These are phyloP conservation scores for Theocolax elegans DNA, from an alignment of 1,140 invertebrate species.

Conservation along the genomic window DNA sequence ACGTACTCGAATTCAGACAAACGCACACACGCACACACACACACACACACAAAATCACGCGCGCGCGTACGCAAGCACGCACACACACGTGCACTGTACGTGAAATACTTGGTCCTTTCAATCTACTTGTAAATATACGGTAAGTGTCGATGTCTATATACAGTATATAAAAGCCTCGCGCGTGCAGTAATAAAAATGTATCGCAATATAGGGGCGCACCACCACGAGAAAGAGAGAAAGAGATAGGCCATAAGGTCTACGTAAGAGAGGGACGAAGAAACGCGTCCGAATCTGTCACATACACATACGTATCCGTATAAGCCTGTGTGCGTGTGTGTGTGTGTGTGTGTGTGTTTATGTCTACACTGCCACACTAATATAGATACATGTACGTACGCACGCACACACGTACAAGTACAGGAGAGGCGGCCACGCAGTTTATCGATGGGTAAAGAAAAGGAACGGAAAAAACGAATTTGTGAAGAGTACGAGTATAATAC, in stretches of 20 bases:
- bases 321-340: not conserved
- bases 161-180: no score
- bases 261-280: slow-evolving; percentile 4
- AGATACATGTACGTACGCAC: not conserved
- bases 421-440: no score
- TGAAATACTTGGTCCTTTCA: no score
- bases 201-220: slow-evolving; percentile 18
- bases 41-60: not conserved
- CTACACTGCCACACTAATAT: no score
- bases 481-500: no score
- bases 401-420: not conserved
- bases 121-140: no score
- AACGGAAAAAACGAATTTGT: no score
- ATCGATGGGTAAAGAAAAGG: no score
- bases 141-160: no score
- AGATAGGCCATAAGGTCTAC: not conserved
- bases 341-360: not conserved
- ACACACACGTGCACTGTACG: not conserved
- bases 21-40: not conserved
- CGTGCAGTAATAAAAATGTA: no score
- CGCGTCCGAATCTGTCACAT: slow-evolving; percentile 36
- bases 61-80: not conserved
- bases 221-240: not conserved
- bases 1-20: not conserved
- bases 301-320: not conserved